phyloP scores from a whole-genome alignment of 2,888 invertebrate species.

The Heliconius aoede region DNA sequence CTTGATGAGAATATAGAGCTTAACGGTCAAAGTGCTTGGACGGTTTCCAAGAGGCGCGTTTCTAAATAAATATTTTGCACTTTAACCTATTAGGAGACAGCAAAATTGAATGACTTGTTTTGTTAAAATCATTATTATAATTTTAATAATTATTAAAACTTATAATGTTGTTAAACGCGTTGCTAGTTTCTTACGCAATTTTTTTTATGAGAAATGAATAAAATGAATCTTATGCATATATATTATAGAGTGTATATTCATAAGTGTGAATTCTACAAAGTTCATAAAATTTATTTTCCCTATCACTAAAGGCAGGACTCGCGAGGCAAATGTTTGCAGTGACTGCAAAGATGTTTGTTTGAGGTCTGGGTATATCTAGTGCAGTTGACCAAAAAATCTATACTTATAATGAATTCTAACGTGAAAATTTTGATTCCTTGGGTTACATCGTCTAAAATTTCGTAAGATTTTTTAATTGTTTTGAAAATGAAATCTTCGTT shows the following conservation, averaged over 20 bases:
- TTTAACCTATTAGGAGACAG: background rate
- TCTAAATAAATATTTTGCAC: no score
- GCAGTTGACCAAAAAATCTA: background rate
- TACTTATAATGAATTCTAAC: no score
- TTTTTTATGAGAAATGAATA: background rate
- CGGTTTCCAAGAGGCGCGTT: no score
- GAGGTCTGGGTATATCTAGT: background rate
- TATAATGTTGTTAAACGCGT: background rate
- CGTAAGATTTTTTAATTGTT: no score
- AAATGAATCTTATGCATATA: no score
- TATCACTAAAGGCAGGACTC: background rate
- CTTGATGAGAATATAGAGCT: no score
- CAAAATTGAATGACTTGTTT: background rate
- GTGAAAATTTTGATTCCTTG: no score
- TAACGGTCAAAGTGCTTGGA: no score
- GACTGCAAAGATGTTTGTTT: slow-evolving; percentile 1
- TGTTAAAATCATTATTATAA: background rate
- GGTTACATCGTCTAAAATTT: no score
- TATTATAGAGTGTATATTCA: background rate
- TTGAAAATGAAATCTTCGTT: no score
- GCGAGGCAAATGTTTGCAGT: background rate
- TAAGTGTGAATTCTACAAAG: background rate
- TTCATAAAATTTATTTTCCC: background rate
- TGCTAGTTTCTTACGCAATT: background rate
- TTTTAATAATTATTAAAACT: background rate